Conservation (phyloP, 2,888 invertebrate genomes). For the Hirtodrosophila histrioides region DNA sequence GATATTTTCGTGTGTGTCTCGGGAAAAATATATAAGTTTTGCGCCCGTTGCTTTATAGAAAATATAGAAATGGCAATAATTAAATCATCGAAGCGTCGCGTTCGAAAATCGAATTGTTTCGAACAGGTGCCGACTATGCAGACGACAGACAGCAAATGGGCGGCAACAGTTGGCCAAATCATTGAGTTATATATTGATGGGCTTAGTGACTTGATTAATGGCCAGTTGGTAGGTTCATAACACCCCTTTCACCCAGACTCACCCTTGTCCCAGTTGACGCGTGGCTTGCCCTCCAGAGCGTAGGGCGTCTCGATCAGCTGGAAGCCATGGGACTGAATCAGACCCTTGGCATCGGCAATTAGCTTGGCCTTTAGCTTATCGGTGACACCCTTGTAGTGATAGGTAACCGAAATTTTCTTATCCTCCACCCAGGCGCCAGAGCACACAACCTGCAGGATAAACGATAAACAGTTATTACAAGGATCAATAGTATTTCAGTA, state of each 20-base stretch:
- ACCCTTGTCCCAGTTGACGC: constrained; percentile 92
- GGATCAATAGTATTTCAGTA: neutral
- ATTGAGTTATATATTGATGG: constrained; percentile 14
- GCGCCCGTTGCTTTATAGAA: constrained; percentile 35
- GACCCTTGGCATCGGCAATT: constrained; percentile 87
- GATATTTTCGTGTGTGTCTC: constrained; percentile 3
- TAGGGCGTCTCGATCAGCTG: constrained; percentile 89
- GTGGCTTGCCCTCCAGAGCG: constrained; percentile 91
- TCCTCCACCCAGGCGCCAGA: constrained; percentile 92
- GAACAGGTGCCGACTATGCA: constrained; percentile 62
- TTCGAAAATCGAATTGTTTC: constrained; percentile 73
- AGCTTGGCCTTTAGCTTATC: constrained; percentile 86
- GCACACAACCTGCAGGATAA: constrained; percentile 86
- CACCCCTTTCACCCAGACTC: constrained; percentile 43
- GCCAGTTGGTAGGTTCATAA: neutral
- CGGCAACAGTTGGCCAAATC: constrained; percentile 66
- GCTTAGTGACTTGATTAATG: constrained; percentile 10
- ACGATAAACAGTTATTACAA: neutral
- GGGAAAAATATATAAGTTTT: constrained; percentile 18
- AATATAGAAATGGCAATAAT: constrained; percentile 57
- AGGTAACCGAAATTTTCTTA: constrained; percentile 90
- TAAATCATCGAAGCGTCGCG: constrained; percentile 73
- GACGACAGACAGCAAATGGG: constrained; percentile 62
- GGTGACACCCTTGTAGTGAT: constrained; percentile 90
- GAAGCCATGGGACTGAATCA: constrained; percentile 89